Conservation (phyloP, 2,113 vertebrate species). For the Grammomys dolichurus region DNA sequence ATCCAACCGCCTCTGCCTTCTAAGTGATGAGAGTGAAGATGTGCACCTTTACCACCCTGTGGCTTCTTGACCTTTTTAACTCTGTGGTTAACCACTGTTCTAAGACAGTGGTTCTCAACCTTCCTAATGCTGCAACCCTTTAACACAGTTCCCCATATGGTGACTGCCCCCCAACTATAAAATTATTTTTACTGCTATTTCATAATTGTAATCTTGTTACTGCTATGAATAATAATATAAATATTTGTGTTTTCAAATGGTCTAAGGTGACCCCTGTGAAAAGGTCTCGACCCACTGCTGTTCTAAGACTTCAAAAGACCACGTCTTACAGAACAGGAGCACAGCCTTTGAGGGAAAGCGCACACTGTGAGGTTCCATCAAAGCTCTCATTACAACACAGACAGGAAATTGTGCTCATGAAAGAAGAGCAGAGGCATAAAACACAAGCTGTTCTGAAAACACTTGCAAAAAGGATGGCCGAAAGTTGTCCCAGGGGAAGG, state of each 20-base stretch:
- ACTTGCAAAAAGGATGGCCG: neutral
- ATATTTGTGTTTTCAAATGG: neutral
- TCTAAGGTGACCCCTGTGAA: neutral
- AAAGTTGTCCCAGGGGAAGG: neutral
- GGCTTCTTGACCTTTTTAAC: neutral
- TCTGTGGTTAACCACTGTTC: neutral
- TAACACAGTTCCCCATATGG: neutral
- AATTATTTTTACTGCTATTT: neutral
- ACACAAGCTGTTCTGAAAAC: neutral
- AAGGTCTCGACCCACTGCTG: neutral
- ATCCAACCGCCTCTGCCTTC: neutral
- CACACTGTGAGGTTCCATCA: neutral
- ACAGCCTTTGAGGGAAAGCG: conserved; percentile 9
- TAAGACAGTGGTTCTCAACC: neutral
- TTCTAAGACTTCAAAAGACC: conserved; percentile 36
- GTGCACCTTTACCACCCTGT: neutral
- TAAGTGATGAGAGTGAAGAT: neutral
- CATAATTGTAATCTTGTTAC: neutral
- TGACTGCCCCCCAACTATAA: neutral
- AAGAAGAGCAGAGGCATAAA: neutral
- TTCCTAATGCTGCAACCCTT: neutral
- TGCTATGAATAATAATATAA: neutral
- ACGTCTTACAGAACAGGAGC: neutral
- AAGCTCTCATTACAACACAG: neutral
- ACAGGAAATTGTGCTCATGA: neutral